Percentiles rank a stretch among this genome's conserved stretches.
Evolutionary conservation across 1,140 invertebrate species (phyloP).

Genomic region (Drosophila obscura): DNA sequence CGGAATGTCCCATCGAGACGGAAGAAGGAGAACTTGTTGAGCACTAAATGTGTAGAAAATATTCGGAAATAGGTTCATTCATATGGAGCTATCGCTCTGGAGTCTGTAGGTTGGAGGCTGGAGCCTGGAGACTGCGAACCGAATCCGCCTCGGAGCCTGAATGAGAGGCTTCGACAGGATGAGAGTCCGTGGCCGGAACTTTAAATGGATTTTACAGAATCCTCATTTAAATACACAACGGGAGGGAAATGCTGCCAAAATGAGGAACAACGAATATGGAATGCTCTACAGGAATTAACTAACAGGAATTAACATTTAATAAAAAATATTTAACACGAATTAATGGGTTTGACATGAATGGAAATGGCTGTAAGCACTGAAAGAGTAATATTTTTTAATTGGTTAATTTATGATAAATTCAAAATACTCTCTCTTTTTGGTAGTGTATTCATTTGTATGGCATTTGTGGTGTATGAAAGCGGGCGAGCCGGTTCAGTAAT

Average conservation of each 20-base stretch:
- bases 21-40: slow-evolving; percentile 45
- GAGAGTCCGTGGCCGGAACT: slow-evolving; percentile 48
- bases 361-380: background rate
- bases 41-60: slow-evolving; percentile 65
- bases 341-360: background rate
- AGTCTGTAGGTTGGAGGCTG: background rate
- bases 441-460: slow-evolving; percentile 30
- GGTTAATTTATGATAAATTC: too few species aligned
- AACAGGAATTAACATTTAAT: background rate
- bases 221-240: slow-evolving; percentile 72
- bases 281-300: slow-evolving; percentile 33
- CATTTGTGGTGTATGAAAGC: slow-evolving; percentile 47
- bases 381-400: background rate
- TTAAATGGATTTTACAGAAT: slow-evolving; percentile 70
- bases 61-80: slow-evolving; percentile 73
- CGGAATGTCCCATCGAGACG: background rate
- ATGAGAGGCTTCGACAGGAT: slow-evolving; percentile 1
- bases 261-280: background rate
- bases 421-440: background rate
- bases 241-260: slow-evolving; percentile 14
- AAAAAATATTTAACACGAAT: background rate
- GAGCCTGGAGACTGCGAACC: slow-evolving; percentile 1
- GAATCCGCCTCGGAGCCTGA: slow-evolving; percentile 4
- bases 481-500: slow-evolving; percentile 65
- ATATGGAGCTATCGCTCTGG: slow-evolving; percentile 38